Conservation (phyloP, 2,888 invertebrate genomes). For the Cryptocephalus moraei region DNA sequence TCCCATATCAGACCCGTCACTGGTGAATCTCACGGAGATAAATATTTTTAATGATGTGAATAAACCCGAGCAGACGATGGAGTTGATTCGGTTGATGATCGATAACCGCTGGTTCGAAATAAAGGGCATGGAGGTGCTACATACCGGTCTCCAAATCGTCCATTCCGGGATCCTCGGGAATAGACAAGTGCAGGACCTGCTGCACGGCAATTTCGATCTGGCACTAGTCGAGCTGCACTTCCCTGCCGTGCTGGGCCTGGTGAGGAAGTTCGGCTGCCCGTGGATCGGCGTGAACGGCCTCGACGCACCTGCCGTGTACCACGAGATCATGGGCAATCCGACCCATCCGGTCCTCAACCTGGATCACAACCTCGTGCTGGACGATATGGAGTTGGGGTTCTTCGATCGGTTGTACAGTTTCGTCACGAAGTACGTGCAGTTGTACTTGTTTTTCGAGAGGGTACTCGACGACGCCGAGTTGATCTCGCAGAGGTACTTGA, state of each 20-base stretch:
- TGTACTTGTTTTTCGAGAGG: background rate
- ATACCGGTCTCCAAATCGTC: background rate
- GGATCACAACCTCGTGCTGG: conserved; percentile 20
- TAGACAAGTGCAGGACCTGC: conserved; percentile 8
- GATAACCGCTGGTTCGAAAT: conserved; percentile 1
- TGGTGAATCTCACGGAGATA: conserved; percentile 36
- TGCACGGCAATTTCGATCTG: conserved; percentile 24
- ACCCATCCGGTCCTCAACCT: conserved; percentile 30
- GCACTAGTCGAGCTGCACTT: conserved; percentile 26
- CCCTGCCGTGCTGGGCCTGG: conserved; percentile 18
- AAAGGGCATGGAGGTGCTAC: background rate
- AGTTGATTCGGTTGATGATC: too few relatives aligned
- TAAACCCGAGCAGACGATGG: conserved; percentile 4
- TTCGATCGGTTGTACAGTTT: conserved; percentile 21
- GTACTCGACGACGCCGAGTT: background rate
- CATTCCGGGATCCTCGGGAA: background rate
- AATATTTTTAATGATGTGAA: conserved; percentile 17
- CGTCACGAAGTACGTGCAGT: background rate
- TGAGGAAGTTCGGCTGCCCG: conserved; percentile 27
- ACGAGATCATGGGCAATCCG: conserved; percentile 28
- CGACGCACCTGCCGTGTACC: conserved; percentile 22
- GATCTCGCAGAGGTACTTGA: background rate
- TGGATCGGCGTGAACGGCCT: conserved; percentile 29
- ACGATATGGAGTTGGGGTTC: conserved; percentile 19
- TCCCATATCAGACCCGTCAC: conserved; percentile 33